Evolutionary conservation across 35 echinoderm and acorn worm species (phyloP).

Genomic region (Holothuria glaberrima): DNA sequence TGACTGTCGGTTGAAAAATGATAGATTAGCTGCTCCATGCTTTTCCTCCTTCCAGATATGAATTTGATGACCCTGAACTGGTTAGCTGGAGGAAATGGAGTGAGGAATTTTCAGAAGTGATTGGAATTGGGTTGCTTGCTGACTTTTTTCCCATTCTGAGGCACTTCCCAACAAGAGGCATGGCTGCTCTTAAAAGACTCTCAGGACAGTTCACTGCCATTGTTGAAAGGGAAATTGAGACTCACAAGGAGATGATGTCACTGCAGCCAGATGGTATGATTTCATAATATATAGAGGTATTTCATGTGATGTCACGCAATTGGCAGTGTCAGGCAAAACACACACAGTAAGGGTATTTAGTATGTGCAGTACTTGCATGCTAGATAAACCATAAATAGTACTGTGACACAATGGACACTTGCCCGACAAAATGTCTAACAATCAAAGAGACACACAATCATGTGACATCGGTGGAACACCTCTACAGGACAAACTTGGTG

Average conservation of each 20-base stretch:
- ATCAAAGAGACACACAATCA: too few species aligned
- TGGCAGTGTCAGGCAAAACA: too few species aligned
- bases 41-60: conserved; percentile 44
- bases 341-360: too few species aligned
- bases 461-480: too few species aligned
- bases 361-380: too few species aligned
- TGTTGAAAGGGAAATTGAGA: conserved; percentile 34
- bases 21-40: too few species aligned
- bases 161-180: conserved; percentile 45
- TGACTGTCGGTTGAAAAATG: too few species aligned
- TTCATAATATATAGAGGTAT: background rate
- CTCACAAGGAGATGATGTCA: conserved; percentile 37
- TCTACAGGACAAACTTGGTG: too few species aligned
- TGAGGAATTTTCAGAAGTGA: conserved; percentile 15
- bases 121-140: conserved; percentile 56
- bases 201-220: background rate
- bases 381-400: too few species aligned
- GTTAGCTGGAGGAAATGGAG: conserved; percentile 50
- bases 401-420: too few species aligned
- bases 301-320: too few species aligned
- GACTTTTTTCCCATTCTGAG: conserved; percentile 67
- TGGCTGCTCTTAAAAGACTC: conserved; percentile 26
- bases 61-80: conserved; percentile 61
- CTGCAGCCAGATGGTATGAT: conserved; percentile 49
- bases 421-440: too few species aligned